A percentile compares a stretch with the other conserved stretches of the same genome.
Conservation (phyloP, 2,113 vertebrate species). For the Rhynchomys soricoides region DNA sequence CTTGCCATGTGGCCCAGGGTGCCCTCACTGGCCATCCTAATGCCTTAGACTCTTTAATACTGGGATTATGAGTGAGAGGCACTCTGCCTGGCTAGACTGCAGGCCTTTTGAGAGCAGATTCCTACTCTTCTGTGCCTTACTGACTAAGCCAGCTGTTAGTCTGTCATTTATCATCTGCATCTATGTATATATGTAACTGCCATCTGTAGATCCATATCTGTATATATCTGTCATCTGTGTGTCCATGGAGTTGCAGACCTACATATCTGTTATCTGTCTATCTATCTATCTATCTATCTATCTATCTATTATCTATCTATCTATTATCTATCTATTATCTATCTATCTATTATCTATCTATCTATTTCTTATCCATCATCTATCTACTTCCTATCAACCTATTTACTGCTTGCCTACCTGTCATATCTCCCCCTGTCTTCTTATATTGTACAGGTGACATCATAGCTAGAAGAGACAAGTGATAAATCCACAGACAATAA, state of each 20-base stretch:
- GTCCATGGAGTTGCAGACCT: neutral
- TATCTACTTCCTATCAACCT: neutral
- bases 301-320: neutral
- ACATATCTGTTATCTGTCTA: neutral
- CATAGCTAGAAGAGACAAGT: neutral
- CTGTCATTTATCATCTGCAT: neutral
- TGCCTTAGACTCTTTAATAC: neutral
- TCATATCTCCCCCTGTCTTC: neutral
- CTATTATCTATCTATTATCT: neutral
- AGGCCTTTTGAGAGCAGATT: neutral
- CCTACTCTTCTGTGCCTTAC: neutral
- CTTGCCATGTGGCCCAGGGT: neutral
- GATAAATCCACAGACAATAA: neutral
- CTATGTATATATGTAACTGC: neutral
- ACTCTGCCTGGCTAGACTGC: neutral
- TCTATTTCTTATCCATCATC: neutral
- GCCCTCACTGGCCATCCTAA: neutral
- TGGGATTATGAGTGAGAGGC: neutral
- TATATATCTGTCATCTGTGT: neutral
- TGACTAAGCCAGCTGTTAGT: neutral
- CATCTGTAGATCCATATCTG: neutral
- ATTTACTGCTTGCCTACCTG: neutral
- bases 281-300: neutral
- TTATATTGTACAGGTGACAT: neutral
- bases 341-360: neutral